Base-by-base conservation (phyloP, 2,797 vertebrate species). In the Moxostoma hubbsi region DNA sequence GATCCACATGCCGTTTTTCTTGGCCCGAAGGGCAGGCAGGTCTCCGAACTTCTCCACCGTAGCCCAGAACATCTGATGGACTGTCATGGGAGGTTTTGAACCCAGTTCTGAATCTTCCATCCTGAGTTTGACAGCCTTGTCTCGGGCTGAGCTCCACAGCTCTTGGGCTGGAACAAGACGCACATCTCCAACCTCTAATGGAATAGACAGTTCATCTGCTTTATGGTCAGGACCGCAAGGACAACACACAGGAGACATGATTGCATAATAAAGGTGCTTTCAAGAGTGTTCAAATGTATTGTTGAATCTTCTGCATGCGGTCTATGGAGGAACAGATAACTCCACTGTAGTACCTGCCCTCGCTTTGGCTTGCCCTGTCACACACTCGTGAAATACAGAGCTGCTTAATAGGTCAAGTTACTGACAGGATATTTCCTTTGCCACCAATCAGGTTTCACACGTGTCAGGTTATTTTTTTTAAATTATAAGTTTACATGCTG, bases 21-120 rank as follows among this genome's bases (percentile, higher is more conserved):
- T 93, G 78, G 11, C 89, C 15, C 68, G 84, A 77, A 95, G 75
- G 0, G 94, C 94, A 7, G 91, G 73, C 9, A 15, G 61, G 45
- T 93, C 86, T 11, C 89, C 90, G 0, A 75, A 87, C 7, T 6
- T 70, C 12, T 89, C 85, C 73, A 94, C 88, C 0, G 93, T 88
- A 76, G 90, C 85, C 83, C 87, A 80, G 66, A 96, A 93, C 90
- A 94, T 80, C 87, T 94, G 93, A 54, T 93, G 89, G 84, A 93
- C 10, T 0, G 94, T 95, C 47, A 92, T 46, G 0, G 95, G 93
- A 0, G 86, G 79, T 53, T 87, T 82, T 0, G 93, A 92, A 0
- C 89, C 91, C 0, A 66, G 82, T 0, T 92, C 93, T 0, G 90
- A 87, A 1, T 66, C 63, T 59, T 90, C 89, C 88, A 94, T 89